Evolutionary conservation across 2,113 vertebrate species (phyloP), one percentile per base, ranked within the genome.

Genomic region (Glaucomys volans): DNA sequence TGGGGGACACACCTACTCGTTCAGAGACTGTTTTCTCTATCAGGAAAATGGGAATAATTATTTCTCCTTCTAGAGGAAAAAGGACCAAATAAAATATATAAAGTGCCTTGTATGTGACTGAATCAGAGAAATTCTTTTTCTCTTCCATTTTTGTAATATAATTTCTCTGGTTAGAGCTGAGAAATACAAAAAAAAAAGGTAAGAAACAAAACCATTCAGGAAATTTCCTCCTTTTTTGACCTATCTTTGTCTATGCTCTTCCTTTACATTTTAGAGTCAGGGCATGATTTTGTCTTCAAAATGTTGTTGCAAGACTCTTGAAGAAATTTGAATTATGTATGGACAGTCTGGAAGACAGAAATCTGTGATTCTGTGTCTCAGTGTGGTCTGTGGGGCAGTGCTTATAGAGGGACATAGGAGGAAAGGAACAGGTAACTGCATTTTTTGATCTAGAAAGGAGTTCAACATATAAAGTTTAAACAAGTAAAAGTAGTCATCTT

Each of bases 71-170:
- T 4, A 59, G 16, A 59, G 75, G n/a, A 54, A 0, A 69, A 44
- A 95, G 20, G 26, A 44, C 35, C 20, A 84, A 47, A 86, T 77
- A 80, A 86, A 59, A 88, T n/a, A 42, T 74, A 24, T 57, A 57
- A 6, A 87, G 10, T 66, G 32, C 4, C 17, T 35, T 26, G 2
- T 40, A 74, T 7, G 6, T 64, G 66, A 71, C 22, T 74, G 13
- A 40, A n/a, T 77, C 9, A 28, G 14, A 79, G 26, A 42, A 85
- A 86, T 90, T 35, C 3, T 32, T 85, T 87, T 87, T n/a, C 18
- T 94, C 40, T 88, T 81, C 22, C 14, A 54, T 18, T 94, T 84
- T 77, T 76, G 67, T 90, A 84, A 87, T 59, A 59, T 87, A 86
- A 93, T 28, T 76, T n/a, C 6, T 62, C 17, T 76, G 16, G 3